phyloP scores from a whole-genome alignment of 1,140 invertebrate species.

The Dendroctonus ponderosae region DNA sequence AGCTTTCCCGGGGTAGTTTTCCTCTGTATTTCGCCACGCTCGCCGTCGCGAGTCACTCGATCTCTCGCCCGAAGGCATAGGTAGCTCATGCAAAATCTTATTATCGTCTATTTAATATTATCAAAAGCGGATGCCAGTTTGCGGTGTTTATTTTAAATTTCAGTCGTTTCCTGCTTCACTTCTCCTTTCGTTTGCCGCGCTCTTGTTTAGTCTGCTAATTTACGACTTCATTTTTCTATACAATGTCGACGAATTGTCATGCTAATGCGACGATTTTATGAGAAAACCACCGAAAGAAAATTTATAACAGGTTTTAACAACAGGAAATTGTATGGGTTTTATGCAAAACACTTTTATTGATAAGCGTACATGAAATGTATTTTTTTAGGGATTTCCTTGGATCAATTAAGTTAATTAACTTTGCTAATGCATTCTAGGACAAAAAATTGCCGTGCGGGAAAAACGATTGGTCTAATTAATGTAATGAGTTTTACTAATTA shows the following conservation, averaged over 20 bases:
- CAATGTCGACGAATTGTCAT: neutral
- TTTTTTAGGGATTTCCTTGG: too few species aligned
- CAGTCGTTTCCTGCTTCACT: constrained; percentile 10
- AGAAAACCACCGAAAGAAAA: too few species aligned
- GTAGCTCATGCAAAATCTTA: constrained; percentile 29
- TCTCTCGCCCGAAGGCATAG: constrained; percentile 23
- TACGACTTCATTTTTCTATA: constrained; percentile 3
- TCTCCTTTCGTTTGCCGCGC: constrained; percentile 6
- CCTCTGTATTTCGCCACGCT: constrained; percentile 6
- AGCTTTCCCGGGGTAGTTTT: neutral
- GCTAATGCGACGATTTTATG: too few species aligned
- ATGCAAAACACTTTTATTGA: too few species aligned
- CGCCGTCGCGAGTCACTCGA: constrained; percentile 19
- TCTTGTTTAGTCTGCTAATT: constrained; percentile 11
- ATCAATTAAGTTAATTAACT: too few species aligned
- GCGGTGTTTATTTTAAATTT: constrained; percentile 26
- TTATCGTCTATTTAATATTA: constrained; percentile 29
- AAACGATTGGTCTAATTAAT: too few species aligned
- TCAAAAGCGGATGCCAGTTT: constrained; percentile 26
- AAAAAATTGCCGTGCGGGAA: too few species aligned
- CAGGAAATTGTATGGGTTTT: too few species aligned
- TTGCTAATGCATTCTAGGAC: too few species aligned
- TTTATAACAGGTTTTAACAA: too few species aligned
- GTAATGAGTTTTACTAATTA: too few species aligned
- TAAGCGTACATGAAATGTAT: too few species aligned